A percentile compares a stretch with the other conserved stretches of the same genome.
These are phyloP conservation scores for Berghia stephanieae DNA, from an alignment of 1,140 invertebrate genomes.

Conservation along the genomic window DNA sequence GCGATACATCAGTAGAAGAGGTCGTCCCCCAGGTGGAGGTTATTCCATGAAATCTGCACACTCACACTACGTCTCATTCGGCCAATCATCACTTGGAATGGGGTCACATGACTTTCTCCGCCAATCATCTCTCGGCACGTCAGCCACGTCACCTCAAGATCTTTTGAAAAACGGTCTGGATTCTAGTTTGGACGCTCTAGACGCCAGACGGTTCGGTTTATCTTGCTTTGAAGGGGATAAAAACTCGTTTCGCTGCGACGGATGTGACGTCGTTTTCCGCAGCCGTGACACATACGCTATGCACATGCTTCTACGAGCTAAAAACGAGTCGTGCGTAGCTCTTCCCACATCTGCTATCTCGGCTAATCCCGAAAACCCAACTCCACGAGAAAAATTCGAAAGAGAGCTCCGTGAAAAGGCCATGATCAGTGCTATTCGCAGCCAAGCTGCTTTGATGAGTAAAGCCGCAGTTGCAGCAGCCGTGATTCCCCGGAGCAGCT, in stretches of 20 bases:
- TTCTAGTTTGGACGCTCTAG: neutral
- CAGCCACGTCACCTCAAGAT: neutral
- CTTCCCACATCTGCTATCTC: slow-evolving; percentile 27
- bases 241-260: slow-evolving; percentile 54
- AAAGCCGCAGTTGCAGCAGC: slow-evolving; percentile 13
- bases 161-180: neutral
- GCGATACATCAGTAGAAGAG: slow-evolving; percentile 26
- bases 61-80: slow-evolving; percentile 15
- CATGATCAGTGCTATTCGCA: slow-evolving; percentile 13
- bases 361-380: slow-evolving; percentile 13
- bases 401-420: slow-evolving; percentile 17
- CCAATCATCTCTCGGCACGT: neutral
- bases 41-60: slow-evolving; percentile 32
- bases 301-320: slow-evolving; percentile 64
- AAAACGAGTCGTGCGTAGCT: slow-evolving; percentile 53
- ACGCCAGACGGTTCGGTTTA: slow-evolving; percentile 19
- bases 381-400: slow-evolving; percentile 13
- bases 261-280: slow-evolving; percentile 53
- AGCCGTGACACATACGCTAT: slow-evolving; percentile 63
- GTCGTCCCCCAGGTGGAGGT: slow-evolving; percentile 28
- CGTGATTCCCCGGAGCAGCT: neutral
- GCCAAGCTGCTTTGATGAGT: neutral
- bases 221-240: slow-evolving; percentile 32
- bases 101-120: neutral
- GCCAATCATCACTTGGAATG: neutral